Percentiles rank a stretch among this genome's conserved stretches.
These are phyloP conservation scores for Druceiella hillmani DNA, from an alignment of 2,888 invertebrate genomes.

Conservation along the genomic window DNA sequence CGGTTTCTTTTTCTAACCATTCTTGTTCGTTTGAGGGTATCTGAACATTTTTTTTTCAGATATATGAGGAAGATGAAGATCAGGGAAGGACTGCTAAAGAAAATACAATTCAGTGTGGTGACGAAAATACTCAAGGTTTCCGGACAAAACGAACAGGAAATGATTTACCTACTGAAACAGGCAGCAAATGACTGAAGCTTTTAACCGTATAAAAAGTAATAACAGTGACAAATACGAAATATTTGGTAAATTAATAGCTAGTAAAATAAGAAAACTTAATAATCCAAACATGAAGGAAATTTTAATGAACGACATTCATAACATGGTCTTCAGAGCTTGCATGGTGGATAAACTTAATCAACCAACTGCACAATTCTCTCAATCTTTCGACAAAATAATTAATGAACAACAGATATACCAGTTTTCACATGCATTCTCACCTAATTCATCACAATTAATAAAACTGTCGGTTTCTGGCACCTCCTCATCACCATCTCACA, in stretches of 20 bases:
- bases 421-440: neutral
- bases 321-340: conserved; percentile 11
- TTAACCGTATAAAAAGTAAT: no score
- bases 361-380: conserved; percentile 3
- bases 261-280: conserved; percentile 12
- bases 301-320: conserved; percentile 13
- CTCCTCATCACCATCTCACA: conserved; percentile 3
- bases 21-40: no score
- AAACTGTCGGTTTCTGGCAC: neutral
- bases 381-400: conserved; percentile 4
- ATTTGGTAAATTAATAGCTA: conserved; percentile 14
- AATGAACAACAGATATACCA: conserved; percentile 3
- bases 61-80: no score
- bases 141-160: no score
- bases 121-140: no score
- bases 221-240: conserved; percentile 14
- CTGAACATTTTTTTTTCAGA: no score
- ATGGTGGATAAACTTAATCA: conserved; percentile 3
- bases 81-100: no score
- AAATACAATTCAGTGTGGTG: no score
- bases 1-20: no score
- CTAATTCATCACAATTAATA: neutral
- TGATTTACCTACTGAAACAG: no score
- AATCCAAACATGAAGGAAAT: conserved; percentile 9
- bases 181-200: no score